Percentiles rank a stretch among this genome's conserved stretches.
phyloP scores from a whole-genome alignment of 1,140 invertebrate genomes.

The Sinonovacula constricta region DNA sequence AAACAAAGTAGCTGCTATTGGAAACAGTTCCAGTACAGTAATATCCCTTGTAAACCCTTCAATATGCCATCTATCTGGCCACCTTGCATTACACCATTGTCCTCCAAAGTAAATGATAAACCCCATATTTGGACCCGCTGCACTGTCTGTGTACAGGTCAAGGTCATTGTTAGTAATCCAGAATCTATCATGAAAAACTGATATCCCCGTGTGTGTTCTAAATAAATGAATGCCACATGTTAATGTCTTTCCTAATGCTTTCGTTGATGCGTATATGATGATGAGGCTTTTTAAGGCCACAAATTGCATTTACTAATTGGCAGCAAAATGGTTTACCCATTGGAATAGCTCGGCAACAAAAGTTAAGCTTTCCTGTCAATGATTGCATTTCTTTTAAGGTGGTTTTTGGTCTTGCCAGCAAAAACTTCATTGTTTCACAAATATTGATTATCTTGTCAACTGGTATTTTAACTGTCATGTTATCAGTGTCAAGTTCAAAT shows the following conservation, averaged over 20 bases:
- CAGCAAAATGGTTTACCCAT: slow-evolving; percentile 47
- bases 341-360: slow-evolving; percentile 42
- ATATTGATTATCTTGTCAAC: slow-evolving; percentile 16
- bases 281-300: slow-evolving; percentile 27
- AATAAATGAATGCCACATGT: slow-evolving; percentile 50
- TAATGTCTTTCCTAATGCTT: slow-evolving; percentile 29
- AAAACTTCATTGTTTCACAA: background rate
- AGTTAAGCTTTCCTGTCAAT: slow-evolving; percentile 50
- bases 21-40: slow-evolving; percentile 50
- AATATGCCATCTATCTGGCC: slow-evolving; percentile 37
- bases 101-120: slow-evolving; percentile 42
- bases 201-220: slow-evolving; percentile 27
- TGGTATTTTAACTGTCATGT: slow-evolving; percentile 28
- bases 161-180: slow-evolving; percentile 9
- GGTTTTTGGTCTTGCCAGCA: background rate
- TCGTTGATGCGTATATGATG: slow-evolving; percentile 44
- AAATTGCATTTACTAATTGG: slow-evolving; percentile 33
- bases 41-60: slow-evolving; percentile 33
- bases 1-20: slow-evolving; percentile 35
- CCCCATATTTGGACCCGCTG: slow-evolving; percentile 7
- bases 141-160: slow-evolving; percentile 42
- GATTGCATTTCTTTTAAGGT: slow-evolving; percentile 51
- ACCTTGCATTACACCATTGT: slow-evolving; percentile 42
- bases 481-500: slow-evolving; percentile 22
- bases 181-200: too few relatives aligned